phyloP scores from a whole-genome alignment of 2,113 vertebrate species.

The Lichenostomus cassidix region DNA sequence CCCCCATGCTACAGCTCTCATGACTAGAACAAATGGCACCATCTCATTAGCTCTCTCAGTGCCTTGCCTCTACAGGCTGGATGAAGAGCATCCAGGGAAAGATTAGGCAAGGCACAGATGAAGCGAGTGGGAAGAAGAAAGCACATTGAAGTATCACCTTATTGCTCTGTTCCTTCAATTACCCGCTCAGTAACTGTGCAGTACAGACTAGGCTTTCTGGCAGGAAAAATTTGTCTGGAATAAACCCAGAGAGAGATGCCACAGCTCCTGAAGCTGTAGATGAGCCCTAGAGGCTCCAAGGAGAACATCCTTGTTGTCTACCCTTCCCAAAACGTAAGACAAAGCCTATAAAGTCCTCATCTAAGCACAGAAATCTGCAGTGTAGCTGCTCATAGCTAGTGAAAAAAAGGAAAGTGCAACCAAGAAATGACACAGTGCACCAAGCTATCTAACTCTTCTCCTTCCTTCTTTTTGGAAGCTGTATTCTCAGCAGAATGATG shows the following conservation, averaged over 20 bases:
- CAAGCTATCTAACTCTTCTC: neutral
- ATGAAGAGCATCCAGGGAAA: constrained; percentile 48
- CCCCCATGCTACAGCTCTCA: neutral
- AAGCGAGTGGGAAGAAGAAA: constrained; percentile 46
- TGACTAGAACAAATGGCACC: constrained; percentile 30
- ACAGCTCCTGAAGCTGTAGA: neutral
- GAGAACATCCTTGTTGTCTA: neutral
- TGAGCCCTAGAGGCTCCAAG: neutral
- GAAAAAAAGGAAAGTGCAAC: neutral
- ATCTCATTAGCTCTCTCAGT: constrained; percentile 1
- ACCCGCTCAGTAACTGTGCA: neutral
- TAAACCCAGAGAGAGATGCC: neutral
- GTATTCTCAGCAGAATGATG: neutral
- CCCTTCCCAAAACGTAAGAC: neutral
- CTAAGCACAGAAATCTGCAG: neutral
- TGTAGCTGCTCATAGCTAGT: neutral
- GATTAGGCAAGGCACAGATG: constrained; percentile 48
- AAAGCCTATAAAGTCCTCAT: neutral
- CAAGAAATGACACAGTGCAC: neutral
- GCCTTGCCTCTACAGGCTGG: constrained; percentile 3
- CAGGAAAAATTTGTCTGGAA: neutral
- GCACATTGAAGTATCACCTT: constrained; percentile 25
- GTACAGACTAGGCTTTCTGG: neutral
- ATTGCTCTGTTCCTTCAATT: constrained; percentile 37
- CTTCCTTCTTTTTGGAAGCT: neutral